A percentile compares a stretch with the other conserved stretches of the same genome.
These are phyloP conservation scores for Microcebus murinus DNA, from an alignment of 2,113 vertebrate genomes.

Conservation along the genomic window DNA sequence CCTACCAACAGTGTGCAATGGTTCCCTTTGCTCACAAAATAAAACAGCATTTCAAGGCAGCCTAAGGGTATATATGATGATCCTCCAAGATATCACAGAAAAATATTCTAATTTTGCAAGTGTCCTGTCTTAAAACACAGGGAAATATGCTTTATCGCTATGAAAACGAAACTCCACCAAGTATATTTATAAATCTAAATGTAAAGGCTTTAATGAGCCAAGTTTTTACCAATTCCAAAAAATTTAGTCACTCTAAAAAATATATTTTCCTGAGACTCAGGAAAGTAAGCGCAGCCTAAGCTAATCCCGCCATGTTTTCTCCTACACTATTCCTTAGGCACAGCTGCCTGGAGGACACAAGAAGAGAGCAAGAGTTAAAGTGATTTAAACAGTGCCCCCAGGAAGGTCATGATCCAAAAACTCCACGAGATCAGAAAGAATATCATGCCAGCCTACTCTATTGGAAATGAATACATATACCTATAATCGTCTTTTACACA, in stretches of 20 bases:
- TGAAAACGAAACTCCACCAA: neutral
- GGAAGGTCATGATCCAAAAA: neutral
- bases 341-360: neutral
- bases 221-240: neutral
- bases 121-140: neutral
- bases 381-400: neutral
- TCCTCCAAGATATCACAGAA: neutral
- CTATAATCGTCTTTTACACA: neutral
- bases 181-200: neutral
- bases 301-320: neutral
- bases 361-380: accelerated
- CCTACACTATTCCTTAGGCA: too few species aligned
- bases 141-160: neutral
- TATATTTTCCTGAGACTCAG: neutral
- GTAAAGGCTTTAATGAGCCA: neutral
- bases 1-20: neutral
- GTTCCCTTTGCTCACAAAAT: neutral
- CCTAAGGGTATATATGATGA: neutral
- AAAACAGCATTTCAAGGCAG: neutral
- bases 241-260: neutral
- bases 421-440: neutral
- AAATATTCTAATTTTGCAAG: neutral
- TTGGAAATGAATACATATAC: neutral
- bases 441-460: accelerated
- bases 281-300: neutral